Base-by-base conservation (phyloP, 2,888 invertebrate species). In the Chrysotoxum bicinctum region DNA sequence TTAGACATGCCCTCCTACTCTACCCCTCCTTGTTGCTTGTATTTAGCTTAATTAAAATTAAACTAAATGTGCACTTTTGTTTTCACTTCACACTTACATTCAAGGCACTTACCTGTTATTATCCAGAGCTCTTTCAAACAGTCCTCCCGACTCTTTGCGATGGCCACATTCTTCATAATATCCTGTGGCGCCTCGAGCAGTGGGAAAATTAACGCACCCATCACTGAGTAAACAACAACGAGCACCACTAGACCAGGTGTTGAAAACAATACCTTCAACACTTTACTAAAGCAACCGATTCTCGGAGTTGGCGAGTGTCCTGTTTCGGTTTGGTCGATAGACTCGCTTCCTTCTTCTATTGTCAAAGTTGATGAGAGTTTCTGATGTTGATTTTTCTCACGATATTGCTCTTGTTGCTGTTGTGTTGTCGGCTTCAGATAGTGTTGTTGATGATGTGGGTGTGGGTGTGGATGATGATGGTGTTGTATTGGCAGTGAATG, bases 121-220 rank as follows among this genome's bases (percentile, higher is more conserved):
- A 95, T 94, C 96, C 96, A 96, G 14, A 96, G 93, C 90, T 96
- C 95, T 88, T 94, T 94, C 87, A 96, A 91, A 88, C 96, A 96
- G 90, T 95, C 95, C 88, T 94, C 94, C 35, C 95, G 93, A 83
- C 94, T 94, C 87, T 94, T 92, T 88, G 94, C 93, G 87, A 95
- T 94, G 43, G 93, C 93, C 1, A 94, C 94, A 87, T 94, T 93
- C 90, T 95, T 94, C 80, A 87, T 90, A 88, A 94, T 93, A 87
- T 94, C 93, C 82, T 94, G 93, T n/a, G 94, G 95, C 14, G 95
- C 94, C 91, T 97, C 97, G 89, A 97, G 92, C 87, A 94, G 93
- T 89, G 95, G 95, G 91, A 97, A 97, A 87, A 96, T 93, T 88
- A 95, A 92, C 48, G 96, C 96, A 73, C 96, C 96, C 88, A 95